A percentile compares a stretch with the other conserved stretches of the same genome.
These are phyloP conservation scores for Electrona antarctica DNA, from an alignment of 2,113 vertebrate species.

Conservation along the genomic window DNA sequence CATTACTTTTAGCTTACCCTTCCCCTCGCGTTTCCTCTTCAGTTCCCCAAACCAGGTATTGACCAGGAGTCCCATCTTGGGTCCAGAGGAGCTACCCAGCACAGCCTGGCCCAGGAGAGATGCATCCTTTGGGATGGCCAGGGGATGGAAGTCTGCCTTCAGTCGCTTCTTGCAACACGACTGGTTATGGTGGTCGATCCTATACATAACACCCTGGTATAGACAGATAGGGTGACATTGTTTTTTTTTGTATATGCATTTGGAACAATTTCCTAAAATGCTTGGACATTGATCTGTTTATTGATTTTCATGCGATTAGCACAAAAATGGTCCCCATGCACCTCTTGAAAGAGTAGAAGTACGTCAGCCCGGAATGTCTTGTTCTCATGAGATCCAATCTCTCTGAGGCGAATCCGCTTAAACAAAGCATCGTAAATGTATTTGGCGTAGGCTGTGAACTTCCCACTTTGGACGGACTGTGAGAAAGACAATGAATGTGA, in stretches of 20 bases:
- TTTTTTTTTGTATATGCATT: not conserved
- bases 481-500: no score
- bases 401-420: no score
- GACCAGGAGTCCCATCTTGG: conserved; percentile 74
- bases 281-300: not conserved
- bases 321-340: not conserved
- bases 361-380: no score
- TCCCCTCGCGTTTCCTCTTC: conserved; percentile 26
- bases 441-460: no score
- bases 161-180: conserved; percentile 66
- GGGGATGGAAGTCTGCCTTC: conserved; percentile 63
- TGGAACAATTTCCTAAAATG: no score
- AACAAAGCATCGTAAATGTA: no score
- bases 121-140: conserved; percentile 61
- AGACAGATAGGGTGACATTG: not conserved
- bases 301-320: not conserved
- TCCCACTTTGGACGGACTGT: no score
- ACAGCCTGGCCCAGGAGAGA: conserved; percentile 55
- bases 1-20: not conserved
- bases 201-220: conserved; percentile 65
- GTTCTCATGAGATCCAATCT: no score
- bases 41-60: conserved; percentile 70
- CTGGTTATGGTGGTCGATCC: conserved; percentile 40
- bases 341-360: no score
- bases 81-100: conserved; percentile 68